Conservation (phyloP, 2,888 invertebrate genomes). For the Drosophila emarginata region DNA sequence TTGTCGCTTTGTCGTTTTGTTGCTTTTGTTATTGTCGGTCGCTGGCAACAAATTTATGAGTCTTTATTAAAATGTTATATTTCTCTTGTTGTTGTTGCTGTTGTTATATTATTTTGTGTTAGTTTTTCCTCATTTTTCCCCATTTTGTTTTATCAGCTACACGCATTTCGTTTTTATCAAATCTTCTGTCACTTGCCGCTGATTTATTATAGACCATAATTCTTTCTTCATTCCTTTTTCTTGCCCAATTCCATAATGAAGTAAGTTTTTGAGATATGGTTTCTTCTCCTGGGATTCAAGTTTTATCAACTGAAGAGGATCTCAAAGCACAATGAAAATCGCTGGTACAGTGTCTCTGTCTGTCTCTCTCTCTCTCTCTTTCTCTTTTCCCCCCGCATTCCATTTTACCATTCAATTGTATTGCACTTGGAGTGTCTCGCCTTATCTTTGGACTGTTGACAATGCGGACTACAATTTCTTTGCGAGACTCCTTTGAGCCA, state of each 20-base stretch:
- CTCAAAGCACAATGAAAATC: conserved; percentile 5
- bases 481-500: conserved; percentile 21
- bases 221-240: conserved; percentile 36
- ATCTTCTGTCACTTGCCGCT: conserved; percentile 63
- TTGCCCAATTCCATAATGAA: conserved; percentile 49
- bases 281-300: not conserved
- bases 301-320: not conserved
- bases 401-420: conserved; percentile 5
- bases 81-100: conserved; percentile 43
- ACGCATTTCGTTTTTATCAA: conserved; percentile 61
- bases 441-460: conserved; percentile 36
- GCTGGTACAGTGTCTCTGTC: not conserved
- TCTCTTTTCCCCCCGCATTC: not conserved
- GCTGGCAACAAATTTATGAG: conserved; percentile 60
- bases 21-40: conserved; percentile 49
- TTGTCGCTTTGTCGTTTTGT: conserved; percentile 48
- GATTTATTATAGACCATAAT: conserved; percentile 66
- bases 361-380: not conserved
- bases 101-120: conserved; percentile 16
- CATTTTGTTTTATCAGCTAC: conserved; percentile 61
- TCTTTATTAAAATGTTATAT: conserved; percentile 77
- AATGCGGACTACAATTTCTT: conserved; percentile 17
- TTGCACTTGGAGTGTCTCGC: not conserved
- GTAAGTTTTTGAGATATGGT: conserved; percentile 16
- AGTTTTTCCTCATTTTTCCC: conserved; percentile 13